Base-by-base conservation (phyloP, 1,140 invertebrate species). In the Pantala flavescens region DNA sequence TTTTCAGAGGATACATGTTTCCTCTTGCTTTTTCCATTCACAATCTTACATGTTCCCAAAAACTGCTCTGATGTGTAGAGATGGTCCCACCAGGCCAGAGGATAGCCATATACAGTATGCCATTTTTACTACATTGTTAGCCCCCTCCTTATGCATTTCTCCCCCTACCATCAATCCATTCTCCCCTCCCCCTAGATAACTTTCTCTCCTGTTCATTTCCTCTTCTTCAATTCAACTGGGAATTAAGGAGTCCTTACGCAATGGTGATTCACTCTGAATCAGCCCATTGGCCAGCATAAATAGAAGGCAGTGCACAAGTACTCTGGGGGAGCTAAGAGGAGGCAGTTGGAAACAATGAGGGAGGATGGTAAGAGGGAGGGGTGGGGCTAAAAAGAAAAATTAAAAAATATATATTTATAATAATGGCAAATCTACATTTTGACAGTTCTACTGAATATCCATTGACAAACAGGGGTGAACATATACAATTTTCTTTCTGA, bases 31-130 rank as follows among this genome's bases (percentile, higher is more conserved):
- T 63, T 63, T 63, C 49, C 49, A 7, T 63, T 63, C 49, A 63
- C 49, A 63, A 21, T 63, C 14, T 63, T 63, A 63, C 49, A 63
- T 63, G 49, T 63, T 63, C 49, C 49, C 49, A 36, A 63, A 63
- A 63, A 63, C 49, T 63, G 49, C 49, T 63, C 49, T 63, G 49
- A 63, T 63, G 49, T 63, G 49, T 63, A 63, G 49, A 63, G 49
- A 63, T 63, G 49, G 49, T 63, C 49, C 49, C 49, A 63, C 49
- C 49, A 63, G 49, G 49, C 49, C 49, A 63, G 49, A 63, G 49
- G 49, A 63, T 63, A 63, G 49, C 49, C 49, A 63, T 63, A 63
- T 7, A 63, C 49, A 63, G 49, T 63, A 63, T 63, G 49, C 49
- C 49, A 63, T 63, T 63, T 63, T 63, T 63, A 63, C 49, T 63